Percentiles rank a stretch among this genome's conserved stretches.
Conservation (phyloP, 1,140 invertebrate genomes). For the Zaprionus africanus region DNA sequence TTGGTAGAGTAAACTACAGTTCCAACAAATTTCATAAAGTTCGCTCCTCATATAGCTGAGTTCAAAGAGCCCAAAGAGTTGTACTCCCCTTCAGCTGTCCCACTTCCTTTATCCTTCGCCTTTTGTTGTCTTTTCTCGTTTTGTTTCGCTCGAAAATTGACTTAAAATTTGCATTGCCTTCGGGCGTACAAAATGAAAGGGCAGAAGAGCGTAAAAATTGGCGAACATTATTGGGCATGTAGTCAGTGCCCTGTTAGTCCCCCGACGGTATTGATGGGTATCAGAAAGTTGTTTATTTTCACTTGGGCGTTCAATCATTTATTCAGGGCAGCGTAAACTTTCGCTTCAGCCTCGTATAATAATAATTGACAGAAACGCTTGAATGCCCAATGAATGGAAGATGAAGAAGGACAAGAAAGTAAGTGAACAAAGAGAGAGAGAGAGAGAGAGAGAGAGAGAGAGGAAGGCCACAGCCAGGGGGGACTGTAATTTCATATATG, state of each 20-base stretch:
- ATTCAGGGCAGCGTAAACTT: constrained; percentile 41
- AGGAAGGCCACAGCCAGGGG: not conserved
- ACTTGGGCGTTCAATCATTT: constrained; percentile 37
- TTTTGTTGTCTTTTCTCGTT: not conserved
- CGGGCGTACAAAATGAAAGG: not conserved
- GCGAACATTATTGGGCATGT: constrained; percentile 25
- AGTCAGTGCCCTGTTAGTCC: constrained; percentile 18
- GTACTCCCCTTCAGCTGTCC: not conserved
- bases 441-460: not conserved
- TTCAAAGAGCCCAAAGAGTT: not conserved
- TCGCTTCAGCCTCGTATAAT: constrained; percentile 30
- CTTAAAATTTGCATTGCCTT: constrained; percentile 35
- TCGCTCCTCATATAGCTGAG: too few species aligned
- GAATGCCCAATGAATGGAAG: constrained; percentile 34
- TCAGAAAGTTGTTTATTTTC: constrained; percentile 47
- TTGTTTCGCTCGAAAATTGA: constrained; percentile 22
- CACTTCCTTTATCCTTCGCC: not conserved
- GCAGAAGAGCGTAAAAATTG: constrained; percentile 25
- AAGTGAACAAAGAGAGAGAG: not conserved
- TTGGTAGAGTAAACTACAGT: too few species aligned
- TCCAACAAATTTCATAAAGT: not conserved
- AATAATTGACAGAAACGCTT: constrained; percentile 35
- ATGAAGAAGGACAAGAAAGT: not conserved
- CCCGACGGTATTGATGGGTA: constrained; percentile 20
- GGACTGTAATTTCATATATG: constrained; percentile 7